phyloP scores from a whole-genome alignment of 2,797 vertebrate genomes.

The Coluber constrictor region DNA sequence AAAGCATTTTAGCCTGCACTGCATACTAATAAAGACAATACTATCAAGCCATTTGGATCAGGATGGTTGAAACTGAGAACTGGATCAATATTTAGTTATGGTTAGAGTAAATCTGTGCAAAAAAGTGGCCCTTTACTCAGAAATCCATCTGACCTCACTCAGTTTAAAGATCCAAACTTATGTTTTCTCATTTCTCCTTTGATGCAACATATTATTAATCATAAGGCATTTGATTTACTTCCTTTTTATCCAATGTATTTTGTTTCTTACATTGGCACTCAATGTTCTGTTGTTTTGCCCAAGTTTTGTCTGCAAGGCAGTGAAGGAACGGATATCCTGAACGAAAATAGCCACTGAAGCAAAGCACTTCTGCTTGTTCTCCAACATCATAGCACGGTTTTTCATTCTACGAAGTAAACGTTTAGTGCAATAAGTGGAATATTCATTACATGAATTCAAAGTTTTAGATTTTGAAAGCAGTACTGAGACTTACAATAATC shows the following conservation, averaged over 20 bases:
- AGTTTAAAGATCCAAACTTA: background rate
- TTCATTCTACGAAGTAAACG: conserved; percentile 68
- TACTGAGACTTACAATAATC: background rate
- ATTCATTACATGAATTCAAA: background rate
- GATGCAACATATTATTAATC: background rate
- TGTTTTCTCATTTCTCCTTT: background rate
- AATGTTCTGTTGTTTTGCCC: conserved; percentile 68
- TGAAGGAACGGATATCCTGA: conserved; percentile 78
- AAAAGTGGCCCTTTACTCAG: background rate
- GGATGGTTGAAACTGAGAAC: background rate
- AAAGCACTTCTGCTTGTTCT: conserved; percentile 80
- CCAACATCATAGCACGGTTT: conserved; percentile 76
- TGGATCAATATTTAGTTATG: background rate
- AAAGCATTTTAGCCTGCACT: background rate
- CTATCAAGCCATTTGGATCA: background rate
- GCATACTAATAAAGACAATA: background rate
- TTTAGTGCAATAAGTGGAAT: background rate
- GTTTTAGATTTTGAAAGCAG: background rate
- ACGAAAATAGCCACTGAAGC: conserved; percentile 75
- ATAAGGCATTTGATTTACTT: background rate
- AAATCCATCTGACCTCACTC: background rate
- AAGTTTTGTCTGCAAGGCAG: conserved; percentile 79
- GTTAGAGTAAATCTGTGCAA: background rate
- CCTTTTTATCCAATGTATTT: background rate
- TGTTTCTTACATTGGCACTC: conserved; percentile 73